Evolutionary conservation across 2,797 vertebrate species (phyloP), one percentile per base, ranked within the genome.

Genomic region (Onychomys leucogaster): DNA sequence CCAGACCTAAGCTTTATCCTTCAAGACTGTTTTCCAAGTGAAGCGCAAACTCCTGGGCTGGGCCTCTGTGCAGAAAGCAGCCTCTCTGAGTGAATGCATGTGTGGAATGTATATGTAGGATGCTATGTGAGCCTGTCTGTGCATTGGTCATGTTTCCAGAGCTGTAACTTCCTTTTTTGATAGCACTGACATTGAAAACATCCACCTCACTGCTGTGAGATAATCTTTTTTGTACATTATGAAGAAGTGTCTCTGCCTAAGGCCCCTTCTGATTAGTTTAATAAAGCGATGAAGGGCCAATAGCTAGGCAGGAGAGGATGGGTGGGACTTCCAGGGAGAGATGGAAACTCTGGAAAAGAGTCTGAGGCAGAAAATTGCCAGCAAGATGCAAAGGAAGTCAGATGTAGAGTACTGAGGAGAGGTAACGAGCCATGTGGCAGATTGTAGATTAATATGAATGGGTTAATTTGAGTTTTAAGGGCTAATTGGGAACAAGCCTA

Each of bases 111-210:
- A 4, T 49, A 14, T 69, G n/a, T 16, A 49, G 32, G 34, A 71
- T 71, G 7, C 16, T 25, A 21, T 5, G 13, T 17, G 16, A 21
- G n/a, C 13, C 0, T 80, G 12, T 34, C 6, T 25, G 0, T 10
- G 4, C 0, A 2, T 12, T 2, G 4, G 27, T 57, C 13, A 7
- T 67, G 69, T 19, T 59, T 32, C 37, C 52, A 75, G 52, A 88
- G 27, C 63, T 17, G 46, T 14, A 0, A 11, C 19, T 80, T 93
- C 34, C 46, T 83, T 41, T 41, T 11, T 8, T 65, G 4, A 34
- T 59, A 29, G 6, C 3, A 0, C 4, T 3, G 49, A 1, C 8
- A 0, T 43, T 46, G 21, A 19, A 61, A 80, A 57, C 57, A 4
- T 41, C 69, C 11, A 17, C 32, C 77, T 67, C 21, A 2, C 16